These are phyloP conservation scores for Cheilosia scutellata DNA, from an alignment of 2,888 invertebrate species.

Conservation along the genomic window DNA sequence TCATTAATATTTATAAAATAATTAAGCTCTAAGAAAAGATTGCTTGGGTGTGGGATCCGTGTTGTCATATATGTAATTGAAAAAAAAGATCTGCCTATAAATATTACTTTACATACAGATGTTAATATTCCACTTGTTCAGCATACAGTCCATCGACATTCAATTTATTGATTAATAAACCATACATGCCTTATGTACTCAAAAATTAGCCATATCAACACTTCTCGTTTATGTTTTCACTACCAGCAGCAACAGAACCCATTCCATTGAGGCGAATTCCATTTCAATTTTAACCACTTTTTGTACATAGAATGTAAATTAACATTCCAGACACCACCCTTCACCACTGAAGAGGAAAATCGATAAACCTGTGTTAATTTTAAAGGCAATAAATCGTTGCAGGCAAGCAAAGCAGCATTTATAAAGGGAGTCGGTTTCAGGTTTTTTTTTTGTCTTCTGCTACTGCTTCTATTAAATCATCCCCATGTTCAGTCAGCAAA, in stretches of 20 bases:
- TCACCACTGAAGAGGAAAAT: conserved; percentile 49
- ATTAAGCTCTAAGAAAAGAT: no score
- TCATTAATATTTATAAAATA: no score
- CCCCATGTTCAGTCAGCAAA: conserved; percentile 42
- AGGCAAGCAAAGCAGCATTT: conserved; percentile 35
- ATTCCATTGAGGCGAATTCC: conserved; percentile 19
- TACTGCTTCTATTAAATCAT: conserved; percentile 52
- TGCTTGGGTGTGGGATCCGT: no score
- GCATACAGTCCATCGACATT: conserved; percentile 11
- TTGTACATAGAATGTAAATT: conserved; percentile 67
- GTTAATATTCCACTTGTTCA: conserved; percentile 1
- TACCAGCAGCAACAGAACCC: not conserved
- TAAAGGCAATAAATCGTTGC: conserved; percentile 69
- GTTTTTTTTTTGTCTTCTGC: conserved; percentile 11
- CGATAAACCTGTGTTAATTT: conserved; percentile 71
- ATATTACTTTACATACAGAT: not conserved
- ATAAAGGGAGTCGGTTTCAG: conserved; percentile 16
- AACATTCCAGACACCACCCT: conserved; percentile 48
- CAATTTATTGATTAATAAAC: conserved; percentile 65
- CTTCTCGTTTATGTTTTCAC: conserved; percentile 33
- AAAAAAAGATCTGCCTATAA: no score
- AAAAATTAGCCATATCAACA: conserved; percentile 55
- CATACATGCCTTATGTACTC: conserved; percentile 56
- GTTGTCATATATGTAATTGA: no score
- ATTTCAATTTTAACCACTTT: conserved; percentile 64